Evolutionary conservation across 2,797 vertebrate species (phyloP), one percentile per base, ranked within the genome.

Genomic region (Mormyrus hasselquistii): DNA sequence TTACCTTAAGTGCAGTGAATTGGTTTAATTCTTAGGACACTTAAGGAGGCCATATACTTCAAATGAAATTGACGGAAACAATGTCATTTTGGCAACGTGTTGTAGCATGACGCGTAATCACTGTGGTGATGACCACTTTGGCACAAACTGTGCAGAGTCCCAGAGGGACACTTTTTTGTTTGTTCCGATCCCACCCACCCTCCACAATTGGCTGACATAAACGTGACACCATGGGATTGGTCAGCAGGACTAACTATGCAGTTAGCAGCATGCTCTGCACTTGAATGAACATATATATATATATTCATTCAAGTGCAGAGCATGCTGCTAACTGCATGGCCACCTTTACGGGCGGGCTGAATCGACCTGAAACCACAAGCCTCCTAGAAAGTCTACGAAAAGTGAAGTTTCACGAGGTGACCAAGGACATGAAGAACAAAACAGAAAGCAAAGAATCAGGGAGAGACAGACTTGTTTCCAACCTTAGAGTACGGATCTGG

Each of bases 401-500:
- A 59, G 34, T 5, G 22, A 47, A 82, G 3, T 53, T 29, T 57
- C 3, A 19, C 19, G 19, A n/a, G 50, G 50, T n/a, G 16, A 8
- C 57, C 16, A 22, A 55, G 10, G 55, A 25, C 0, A 22, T 4
- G 7, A 34, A 59, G 12, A 89, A 84, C 49, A 44, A 84, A 16
- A 73, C 22, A 69, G 3, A 38, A n/a, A 69, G n/a, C 4, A 79
- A 25, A 83, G 8, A 87, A 34, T 87, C 47, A 89, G 6, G 41
- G 19, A 87, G 41, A 88, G 50, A 86, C 4, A 91, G 65, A 82
- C 90, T 90, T 87, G 88, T 90, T 88, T 92, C 96, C 95, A 94
- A 99, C 99, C 96, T 99, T 98, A 87, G 97, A 99, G 92, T 99
- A 99, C 90, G 99, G 99, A 90, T 99, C 99, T 19, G 99, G 98